These are phyloP conservation scores for Zoroaster sp. DNA, from an alignment of 53 echinoderm and acorn worm genomes.

Conservation along the genomic window DNA sequence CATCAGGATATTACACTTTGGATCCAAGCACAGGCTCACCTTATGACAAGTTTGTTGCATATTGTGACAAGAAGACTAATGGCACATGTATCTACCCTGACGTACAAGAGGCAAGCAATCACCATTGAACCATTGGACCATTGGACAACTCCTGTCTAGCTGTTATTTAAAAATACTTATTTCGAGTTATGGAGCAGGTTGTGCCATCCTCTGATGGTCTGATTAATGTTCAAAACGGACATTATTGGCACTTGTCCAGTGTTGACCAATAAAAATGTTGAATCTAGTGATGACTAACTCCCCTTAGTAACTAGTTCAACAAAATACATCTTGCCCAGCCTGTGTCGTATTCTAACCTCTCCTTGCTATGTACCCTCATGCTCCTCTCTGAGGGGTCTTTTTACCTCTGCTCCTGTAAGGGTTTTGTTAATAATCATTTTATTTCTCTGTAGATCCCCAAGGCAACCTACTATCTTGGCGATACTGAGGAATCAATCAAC, in stretches of 20 bases:
- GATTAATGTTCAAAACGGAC: no score
- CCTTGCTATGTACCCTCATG: background rate
- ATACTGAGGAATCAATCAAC: constrained; percentile 1
- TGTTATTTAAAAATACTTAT: background rate
- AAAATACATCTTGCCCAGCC: background rate
- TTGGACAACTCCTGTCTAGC: background rate
- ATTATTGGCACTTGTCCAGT: no score
- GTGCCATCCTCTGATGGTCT: no score
- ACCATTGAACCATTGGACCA: background rate
- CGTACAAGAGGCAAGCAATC: background rate
- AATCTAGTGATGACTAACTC: background rate
- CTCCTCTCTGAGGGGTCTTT: background rate
- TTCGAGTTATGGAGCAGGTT: no score
- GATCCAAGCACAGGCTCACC: constrained; percentile 91
- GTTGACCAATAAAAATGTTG: no score
- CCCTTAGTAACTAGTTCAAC: background rate
- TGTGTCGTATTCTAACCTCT: background rate
- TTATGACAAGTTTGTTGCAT: constrained; percentile 79
- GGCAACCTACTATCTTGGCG: constrained; percentile 28
- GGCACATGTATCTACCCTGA: constrained; percentile 65
- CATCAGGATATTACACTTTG: constrained; percentile 85
- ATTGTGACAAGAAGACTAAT: constrained; percentile 62
- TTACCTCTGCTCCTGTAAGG: background rate
- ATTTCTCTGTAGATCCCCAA: constrained; percentile 1
- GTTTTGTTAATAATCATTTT: background rate